Evolutionary conservation across 1,140 invertebrate genomes (phyloP), one percentile per base, ranked within the genome.

Genomic region (Zaprionus ghesquierei): DNA sequence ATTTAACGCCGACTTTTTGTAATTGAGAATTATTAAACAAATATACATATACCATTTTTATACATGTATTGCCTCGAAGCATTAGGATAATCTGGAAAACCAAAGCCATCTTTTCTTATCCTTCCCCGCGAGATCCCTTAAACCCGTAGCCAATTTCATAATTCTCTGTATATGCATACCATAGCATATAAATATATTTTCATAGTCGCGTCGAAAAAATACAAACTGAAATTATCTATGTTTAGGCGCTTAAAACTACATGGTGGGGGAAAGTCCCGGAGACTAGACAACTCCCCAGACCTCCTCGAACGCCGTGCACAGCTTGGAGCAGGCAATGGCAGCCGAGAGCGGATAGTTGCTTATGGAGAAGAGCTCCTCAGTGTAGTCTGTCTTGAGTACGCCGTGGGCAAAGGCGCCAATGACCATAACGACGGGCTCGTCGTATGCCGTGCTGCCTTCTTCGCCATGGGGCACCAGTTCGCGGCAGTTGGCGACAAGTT

Each of bases 331-430:
- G 0, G 98, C 97, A 29, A 99, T 93, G 27, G 99, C 99, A 27
- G 96, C 99, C 59, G 98, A 99, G 13, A 99, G 93, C 12, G 99
- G 99, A 93, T 99, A 99, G 90, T 97, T 98, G 89, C 97, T 98
- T 29, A 99, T 97, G 2, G 98, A 98, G 84, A 98, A 93, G 0
- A 95, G 95, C 63, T 97, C 96, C 93, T 99, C 98, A 10, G 95
- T 95, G 92, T 99, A 99, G 92, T 99, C 98, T 1, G 95, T 94
- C 79, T 97, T 94, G 5, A 99, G 94, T 94, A 96, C 96, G 63
- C 99, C 99, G 93, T 99, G 98, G 4, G 98, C 98, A 95, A 99
- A 99, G 3, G 98, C 98, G 46, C 99, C 99, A 74, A 99, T 94
- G 4, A 99, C 95, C 71, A 99, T 93, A 0, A 96, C 98, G 69